Base-by-base conservation (phyloP, 1,140 invertebrate genomes). In the Galleria mellonella region DNA sequence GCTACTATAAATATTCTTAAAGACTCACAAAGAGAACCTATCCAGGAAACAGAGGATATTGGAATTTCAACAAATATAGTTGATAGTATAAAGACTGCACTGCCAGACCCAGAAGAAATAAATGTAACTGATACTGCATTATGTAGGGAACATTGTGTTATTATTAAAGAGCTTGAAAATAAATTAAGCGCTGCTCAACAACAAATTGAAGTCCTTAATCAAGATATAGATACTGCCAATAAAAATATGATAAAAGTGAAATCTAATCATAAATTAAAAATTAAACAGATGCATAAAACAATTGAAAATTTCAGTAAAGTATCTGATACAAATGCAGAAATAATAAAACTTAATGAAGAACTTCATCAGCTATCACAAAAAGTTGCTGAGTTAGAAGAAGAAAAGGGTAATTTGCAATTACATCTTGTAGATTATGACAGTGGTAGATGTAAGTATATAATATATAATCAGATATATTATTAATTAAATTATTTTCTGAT, bases 321-420 rank as follows among this genome's bases (percentile, higher is more conserved):
- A 13, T 91, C 90, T 32, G 91, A 94, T 69, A 67, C 87, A 14
- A 91, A 92, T 73, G 89, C 89, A 33, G 90, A 94, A 79, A 87
- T 95, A 51, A 86, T 91, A 0, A 85, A 84, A 38, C 68, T 92
- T 5, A 81, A 84, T 58, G 82, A 87, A 44, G 89, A 90, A 55
- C 87, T 90, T 47, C 83, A 88, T 52, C 87, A 89, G 58, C 85
- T 96, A 55, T 90, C 92, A 55, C 93, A 96, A 57, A 89, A 91
- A 78, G 90, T 97, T 52, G 91, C 92, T 36, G 91, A 95, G 72
- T 84, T 97, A 39, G 95, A 97, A 86, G 94, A 96, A 76, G 94
- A 96, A 86, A 97, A 95, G 88, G 94, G 93, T 77, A 96, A 94
- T 82, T 89, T 95, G 66, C 93, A 95, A 82, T 87, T 95, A 68